Evolutionary conservation across 2,113 vertebrate species (phyloP).

Genomic region (Oplegnathus fasciatus): DNA sequence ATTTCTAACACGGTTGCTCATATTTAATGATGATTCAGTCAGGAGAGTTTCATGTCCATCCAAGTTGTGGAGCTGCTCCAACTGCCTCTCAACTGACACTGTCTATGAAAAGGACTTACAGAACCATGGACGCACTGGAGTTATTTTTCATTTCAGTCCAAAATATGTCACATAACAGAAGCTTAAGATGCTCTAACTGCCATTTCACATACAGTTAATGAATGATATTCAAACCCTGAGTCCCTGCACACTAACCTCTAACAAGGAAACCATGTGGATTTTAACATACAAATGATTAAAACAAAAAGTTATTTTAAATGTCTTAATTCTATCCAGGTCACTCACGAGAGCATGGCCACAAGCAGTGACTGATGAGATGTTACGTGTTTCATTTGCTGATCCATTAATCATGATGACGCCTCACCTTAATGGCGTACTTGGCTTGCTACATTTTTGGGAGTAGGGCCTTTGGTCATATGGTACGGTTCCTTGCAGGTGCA

Average conservation of each 20-base stretch:
- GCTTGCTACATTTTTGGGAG: neutral
- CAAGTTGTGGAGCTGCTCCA: neutral
- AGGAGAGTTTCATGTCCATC: neutral
- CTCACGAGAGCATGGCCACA: neutral
- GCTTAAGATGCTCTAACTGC: neutral
- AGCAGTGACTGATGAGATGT: constrained; percentile 41
- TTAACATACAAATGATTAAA: neutral
- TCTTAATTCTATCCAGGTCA: neutral
- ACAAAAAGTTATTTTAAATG: neutral
- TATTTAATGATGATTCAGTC: neutral
- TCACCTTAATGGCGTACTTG: neutral
- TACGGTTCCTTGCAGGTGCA: neutral
- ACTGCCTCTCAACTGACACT: neutral
- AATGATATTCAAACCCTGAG: neutral
- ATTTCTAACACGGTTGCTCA: neutral
- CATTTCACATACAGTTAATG: neutral
- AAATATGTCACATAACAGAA: neutral
- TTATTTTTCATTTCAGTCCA: neutral
- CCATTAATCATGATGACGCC: constrained; percentile 44
- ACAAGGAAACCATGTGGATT: neutral
- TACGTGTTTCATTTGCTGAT: constrained; percentile 6
- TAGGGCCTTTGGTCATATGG: neutral
- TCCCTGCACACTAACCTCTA: neutral
- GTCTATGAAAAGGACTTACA: neutral
- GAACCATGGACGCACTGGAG: neutral